Evolutionary conservation across 2,888 invertebrate genomes (phyloP), one percentile per base, ranked within the genome.

Genomic region (Bimastos eiseni): DNA sequence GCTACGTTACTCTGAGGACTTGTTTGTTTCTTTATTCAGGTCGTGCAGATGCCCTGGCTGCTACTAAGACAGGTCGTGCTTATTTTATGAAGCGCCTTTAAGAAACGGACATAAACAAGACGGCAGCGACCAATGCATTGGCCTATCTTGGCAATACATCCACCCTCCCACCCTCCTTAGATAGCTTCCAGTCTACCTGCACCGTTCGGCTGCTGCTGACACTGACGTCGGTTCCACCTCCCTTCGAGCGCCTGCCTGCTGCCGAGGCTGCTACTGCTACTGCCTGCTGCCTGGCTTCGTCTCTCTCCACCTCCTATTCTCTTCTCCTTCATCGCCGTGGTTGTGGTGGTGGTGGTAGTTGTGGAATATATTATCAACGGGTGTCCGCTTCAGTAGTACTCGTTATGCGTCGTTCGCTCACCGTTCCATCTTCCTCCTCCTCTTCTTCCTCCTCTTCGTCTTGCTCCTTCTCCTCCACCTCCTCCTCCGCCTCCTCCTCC

Each of bases 341-440:
- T n/a, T 0, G 70, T 70, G n/a, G 70, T 49, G 1, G 49, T 41
- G 41, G 41, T 24, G 49, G 49, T 49, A 24, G 49, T 70, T 70
- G 70, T 70, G 70, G 70, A 70, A 70, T 70, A 70, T 70, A 70
- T 70, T 70, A 70, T 70, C 0, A 70, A 41, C 41, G 11, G 70
- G 70, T n/a, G n/a, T n/a, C 70, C n/a, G 30, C 70, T 70, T 70
- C 30, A 1, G 70, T 70, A 17, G 4, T 70, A n/a, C 70, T 70
- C 70, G n/a, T 70, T 70, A 70, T 70, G 70, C n/a, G n/a, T 70
- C n/a, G n/a, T 70, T 70, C 70, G 70, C 70, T 70, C 30, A 70
- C n/a, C 70, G 70, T n/a, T 70, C 0, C 70, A 70, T 70, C n/a
- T 11, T n/a, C 70, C n/a, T n/a, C n/a, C n/a, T n/a, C 70, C 70